phyloP scores from a whole-genome alignment of 2,113 vertebrate species.

The Naja naja region DNA sequence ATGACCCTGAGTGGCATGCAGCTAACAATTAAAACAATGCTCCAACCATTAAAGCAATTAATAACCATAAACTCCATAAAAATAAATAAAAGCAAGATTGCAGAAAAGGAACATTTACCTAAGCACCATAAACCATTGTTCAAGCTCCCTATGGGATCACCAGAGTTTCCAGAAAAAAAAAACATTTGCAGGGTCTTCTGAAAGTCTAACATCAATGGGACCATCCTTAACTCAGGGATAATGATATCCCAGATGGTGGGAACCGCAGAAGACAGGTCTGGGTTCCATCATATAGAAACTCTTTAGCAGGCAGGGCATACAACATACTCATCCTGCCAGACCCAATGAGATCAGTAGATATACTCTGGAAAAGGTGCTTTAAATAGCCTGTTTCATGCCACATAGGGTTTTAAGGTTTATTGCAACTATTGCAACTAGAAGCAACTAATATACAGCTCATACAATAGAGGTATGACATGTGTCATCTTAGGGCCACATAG shows the following conservation, averaged over 20 bases:
- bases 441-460: neutral
- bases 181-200: neutral
- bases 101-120: too few relatives aligned
- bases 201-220: neutral
- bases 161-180: too few relatives aligned
- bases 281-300: neutral
- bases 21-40: too few relatives aligned
- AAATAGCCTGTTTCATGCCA: neutral
- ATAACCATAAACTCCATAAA: too few relatives aligned
- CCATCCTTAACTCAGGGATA: neutral
- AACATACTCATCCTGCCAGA: neutral
- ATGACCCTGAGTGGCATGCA: too few relatives aligned
- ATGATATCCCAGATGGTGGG: neutral
- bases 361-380: neutral
- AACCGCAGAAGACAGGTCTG: neutral
- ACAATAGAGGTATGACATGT: neutral
- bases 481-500: neutral
- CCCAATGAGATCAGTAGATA: neutral
- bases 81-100: too few relatives aligned
- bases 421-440: neutral
- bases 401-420: neutral
- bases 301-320: neutral
- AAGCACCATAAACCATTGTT: too few relatives aligned
- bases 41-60: too few relatives aligned
- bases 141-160: too few relatives aligned